These are phyloP conservation scores for Sebastes reedi DNA, from an alignment of 2,797 vertebrate genomes.

Conservation along the genomic window DNA sequence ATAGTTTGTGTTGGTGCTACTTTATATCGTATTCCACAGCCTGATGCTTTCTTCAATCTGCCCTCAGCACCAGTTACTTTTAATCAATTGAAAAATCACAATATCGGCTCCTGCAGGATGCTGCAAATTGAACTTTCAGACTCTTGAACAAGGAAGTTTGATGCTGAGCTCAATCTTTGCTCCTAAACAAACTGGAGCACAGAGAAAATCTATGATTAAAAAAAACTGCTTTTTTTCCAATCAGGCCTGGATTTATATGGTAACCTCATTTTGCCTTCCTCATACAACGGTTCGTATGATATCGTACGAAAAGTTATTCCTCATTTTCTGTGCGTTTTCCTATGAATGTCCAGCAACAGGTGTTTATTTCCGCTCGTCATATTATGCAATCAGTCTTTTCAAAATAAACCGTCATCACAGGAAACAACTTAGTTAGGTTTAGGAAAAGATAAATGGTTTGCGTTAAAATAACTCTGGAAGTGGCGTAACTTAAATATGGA, in stretches of 20 bases:
- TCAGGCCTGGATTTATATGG: neutral
- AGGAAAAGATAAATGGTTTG: no score
- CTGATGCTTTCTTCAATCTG: neutral
- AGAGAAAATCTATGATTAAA: neutral
- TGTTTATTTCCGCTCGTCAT: no score
- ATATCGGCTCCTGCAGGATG: constrained; percentile 16
- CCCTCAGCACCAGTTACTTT: constrained; percentile 8
- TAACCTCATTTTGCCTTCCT: no score
- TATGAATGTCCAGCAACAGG: no score
- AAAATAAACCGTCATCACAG: no score
- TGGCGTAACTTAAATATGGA: no score
- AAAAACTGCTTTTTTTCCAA: neutral
- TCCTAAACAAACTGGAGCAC: neutral
- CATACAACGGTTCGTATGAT: no score
- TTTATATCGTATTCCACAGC: neutral
- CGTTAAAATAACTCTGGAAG: no score
- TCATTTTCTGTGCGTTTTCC: no score
- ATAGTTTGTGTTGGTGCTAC: neutral
- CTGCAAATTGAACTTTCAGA: constrained; percentile 16
- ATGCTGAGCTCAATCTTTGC: neutral
- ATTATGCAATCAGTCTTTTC: no score
- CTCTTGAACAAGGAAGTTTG: neutral
- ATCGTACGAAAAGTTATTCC: no score
- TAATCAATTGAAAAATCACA: constrained; percentile 30
- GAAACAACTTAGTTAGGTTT: no score